Conservation (phyloP, 2,113 vertebrate species). For the Hyperopisus bebe region DNA sequence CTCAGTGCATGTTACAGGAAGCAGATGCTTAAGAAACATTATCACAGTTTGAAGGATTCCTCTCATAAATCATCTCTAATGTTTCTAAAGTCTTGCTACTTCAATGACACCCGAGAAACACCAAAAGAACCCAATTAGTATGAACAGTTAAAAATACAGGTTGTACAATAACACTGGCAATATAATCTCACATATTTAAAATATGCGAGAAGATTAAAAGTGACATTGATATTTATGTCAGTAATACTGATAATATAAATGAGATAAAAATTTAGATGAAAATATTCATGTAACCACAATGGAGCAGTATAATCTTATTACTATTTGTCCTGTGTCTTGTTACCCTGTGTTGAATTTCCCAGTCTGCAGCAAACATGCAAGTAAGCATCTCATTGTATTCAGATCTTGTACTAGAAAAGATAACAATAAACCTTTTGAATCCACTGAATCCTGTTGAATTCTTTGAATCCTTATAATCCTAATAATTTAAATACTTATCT, state of each 20-base stretch:
- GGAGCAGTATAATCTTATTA: neutral
- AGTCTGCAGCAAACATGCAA: neutral
- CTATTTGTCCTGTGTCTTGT: neutral
- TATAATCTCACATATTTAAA: neutral
- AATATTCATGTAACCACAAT: neutral
- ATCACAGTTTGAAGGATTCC: conserved; percentile 48
- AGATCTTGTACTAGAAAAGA: neutral
- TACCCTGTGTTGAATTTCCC: neutral
- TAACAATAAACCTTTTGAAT: neutral
- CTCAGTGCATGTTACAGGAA: conserved; percentile 39
- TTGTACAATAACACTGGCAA: neutral
- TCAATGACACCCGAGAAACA: conserved; percentile 31
- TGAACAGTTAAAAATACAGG: neutral
- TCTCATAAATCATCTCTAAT: conserved; percentile 48
- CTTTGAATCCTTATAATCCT: neutral
- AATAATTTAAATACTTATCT: neutral
- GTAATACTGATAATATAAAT: neutral
- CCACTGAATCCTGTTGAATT: neutral
- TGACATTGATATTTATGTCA: neutral
- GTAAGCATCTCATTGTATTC: neutral
- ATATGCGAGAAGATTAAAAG: neutral
- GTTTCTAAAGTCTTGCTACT: conserved; percentile 31
- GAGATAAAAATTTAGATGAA: neutral
- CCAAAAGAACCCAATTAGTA: neutral
- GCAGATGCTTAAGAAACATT: conserved; percentile 50